Evolutionary conservation across 2,113 vertebrate genomes (phyloP), one percentile per base, ranked within the genome.

Genomic region (Upupa epops): DNA sequence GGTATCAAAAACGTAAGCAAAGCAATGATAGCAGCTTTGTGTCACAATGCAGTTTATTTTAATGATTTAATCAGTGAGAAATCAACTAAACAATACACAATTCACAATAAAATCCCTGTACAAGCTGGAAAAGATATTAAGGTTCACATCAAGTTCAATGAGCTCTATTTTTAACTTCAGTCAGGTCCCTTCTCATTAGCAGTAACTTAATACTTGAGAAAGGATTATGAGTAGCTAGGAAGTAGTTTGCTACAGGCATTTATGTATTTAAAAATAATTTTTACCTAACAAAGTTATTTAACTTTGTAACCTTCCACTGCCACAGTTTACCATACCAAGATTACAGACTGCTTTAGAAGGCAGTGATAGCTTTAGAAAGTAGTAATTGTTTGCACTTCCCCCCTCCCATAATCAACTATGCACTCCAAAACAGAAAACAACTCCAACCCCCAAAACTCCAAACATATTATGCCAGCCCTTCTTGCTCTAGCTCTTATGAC

Each of bases 51-150:
- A 75, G 63, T 75, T 92, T 83, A 83, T 86, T 93, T 83, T 58
- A 54, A 55, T 88, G 59, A 46, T 77, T 37, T 15, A 83, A 83
- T 70, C 76, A n/a, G 36, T 1, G 17, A 95, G 64, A 86, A 90
- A 83, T 49, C 21, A 68, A 61, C 79, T 56, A 59, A 92, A 89
- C 74, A 75, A 77, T 81, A 73, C 59, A 74, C 60, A 88, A 83
- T 88, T 86, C 86, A 85, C 61, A 92, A 89, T 34, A 74, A 59
- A 83, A 86, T 74, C 56, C 73, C 37, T 59, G 10, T 19, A 56
- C 77, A 92, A 96, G 42, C 72, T 90, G 86, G 60, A 80, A 93
- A 94, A 94, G 60, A 71, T 66, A 83, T 81, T 90, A 93, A 86
- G 18, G 90, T 90, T 95, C 92, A 74, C 1, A 17, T 81, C 34